Conservation (phyloP, 2,888 invertebrate species). For the Cactoblastis cactorum region DNA sequence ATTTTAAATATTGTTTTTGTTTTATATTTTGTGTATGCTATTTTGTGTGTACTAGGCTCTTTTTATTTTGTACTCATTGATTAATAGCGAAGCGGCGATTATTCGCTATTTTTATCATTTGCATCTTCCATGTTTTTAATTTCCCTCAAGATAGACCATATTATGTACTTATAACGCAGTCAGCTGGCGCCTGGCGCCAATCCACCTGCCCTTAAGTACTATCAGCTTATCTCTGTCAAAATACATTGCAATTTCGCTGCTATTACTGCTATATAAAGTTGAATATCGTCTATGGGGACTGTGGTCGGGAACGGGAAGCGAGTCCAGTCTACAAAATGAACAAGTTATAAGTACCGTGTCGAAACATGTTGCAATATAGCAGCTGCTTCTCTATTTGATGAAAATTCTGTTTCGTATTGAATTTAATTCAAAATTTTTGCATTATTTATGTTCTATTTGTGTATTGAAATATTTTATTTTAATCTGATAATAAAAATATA, state of each 20-base stretch:
- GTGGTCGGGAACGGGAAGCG: not conserved
- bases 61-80: too few relatives aligned
- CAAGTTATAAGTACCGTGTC: not conserved
- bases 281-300: not conserved
- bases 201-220: constrained; percentile 17
- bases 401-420: not conserved
- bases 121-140: not conserved
- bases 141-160: not conserved
- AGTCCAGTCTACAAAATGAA: not conserved
- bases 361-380: not conserved
- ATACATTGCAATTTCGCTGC: not conserved
- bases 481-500: too few relatives aligned
- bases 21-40: too few relatives aligned
- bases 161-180: not conserved
- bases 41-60: too few relatives aligned
- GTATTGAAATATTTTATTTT: too few relatives aligned
- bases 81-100: not conserved
- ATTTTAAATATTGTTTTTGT: too few relatives aligned
- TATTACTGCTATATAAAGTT: not conserved
- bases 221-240: not conserved
- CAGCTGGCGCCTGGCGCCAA: constrained; percentile 21
- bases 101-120: not conserved
- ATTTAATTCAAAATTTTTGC: not conserved
- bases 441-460: too few relatives aligned
- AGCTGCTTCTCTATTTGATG: not conserved